Evolutionary conservation across 1,140 invertebrate species (phyloP).

Genomic region (Pectinophora gossypiella): DNA sequence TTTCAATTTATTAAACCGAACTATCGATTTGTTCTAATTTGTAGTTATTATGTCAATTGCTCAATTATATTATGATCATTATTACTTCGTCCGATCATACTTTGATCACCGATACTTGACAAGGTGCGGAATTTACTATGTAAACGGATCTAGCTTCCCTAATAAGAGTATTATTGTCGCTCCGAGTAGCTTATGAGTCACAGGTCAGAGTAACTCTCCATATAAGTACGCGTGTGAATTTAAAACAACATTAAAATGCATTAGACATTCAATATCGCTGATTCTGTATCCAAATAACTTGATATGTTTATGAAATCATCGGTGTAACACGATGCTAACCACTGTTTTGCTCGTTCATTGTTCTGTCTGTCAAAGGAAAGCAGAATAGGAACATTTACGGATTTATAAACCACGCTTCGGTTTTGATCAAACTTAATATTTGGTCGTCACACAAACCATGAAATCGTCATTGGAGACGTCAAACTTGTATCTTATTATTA

Average conservation of each 20-base stretch:
- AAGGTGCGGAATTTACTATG: neutral
- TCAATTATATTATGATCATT: neutral
- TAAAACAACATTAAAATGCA: neutral
- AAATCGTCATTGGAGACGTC: too few species aligned
- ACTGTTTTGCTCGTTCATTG: constrained; percentile 34
- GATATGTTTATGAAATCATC: constrained; percentile 34
- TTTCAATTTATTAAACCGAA: constrained; percentile 10
- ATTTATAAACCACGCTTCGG: neutral
- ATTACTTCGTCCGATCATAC: neutral
- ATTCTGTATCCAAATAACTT: constrained; percentile 11
- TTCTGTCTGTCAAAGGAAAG: constrained; percentile 12
- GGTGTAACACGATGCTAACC: constrained; percentile 18
- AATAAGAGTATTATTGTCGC: constrained; percentile 24
- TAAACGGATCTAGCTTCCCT: constrained; percentile 16
- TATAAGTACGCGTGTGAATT: neutral
- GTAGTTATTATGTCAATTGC: constrained; percentile 1
- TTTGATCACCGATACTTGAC: neutral
- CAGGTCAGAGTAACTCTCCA: too few species aligned
- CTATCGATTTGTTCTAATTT: constrained; percentile 13
- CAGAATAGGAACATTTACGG: constrained; percentile 19
- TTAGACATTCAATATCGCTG: neutral
- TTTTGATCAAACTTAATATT: neutral
- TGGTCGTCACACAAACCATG: too few species aligned
- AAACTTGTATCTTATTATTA: too few species aligned
- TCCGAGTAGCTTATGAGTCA: constrained; percentile 12